Percentiles rank a stretch among this genome's conserved stretches.
Conservation (phyloP, 2,888 invertebrate genomes). For the Orchesella flavescens region DNA sequence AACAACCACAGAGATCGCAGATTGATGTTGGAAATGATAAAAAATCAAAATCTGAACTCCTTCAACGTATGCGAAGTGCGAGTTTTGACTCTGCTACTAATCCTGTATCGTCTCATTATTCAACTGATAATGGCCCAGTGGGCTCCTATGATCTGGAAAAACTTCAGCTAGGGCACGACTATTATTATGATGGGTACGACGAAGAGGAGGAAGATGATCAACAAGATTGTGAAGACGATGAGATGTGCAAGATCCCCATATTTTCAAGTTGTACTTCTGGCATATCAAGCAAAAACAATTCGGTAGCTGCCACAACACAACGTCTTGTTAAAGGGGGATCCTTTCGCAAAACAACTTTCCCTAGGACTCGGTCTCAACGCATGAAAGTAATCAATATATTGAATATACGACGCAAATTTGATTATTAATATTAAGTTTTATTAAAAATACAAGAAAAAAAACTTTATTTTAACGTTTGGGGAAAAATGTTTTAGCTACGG, state of each 20-base stretch:
- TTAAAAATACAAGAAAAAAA: no score
- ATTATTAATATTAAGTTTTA: no score
- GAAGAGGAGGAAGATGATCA: slow-evolving; percentile 58
- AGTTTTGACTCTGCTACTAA: no score
- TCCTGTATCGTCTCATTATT: no score
- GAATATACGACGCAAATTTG: neutral
- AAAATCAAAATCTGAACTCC: no score
- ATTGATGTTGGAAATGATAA: neutral
- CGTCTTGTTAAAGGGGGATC: slow-evolving; percentile 35
- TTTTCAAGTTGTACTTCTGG: slow-evolving; percentile 63
- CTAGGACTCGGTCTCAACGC: slow-evolving; percentile 61
- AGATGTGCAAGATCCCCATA: no score
- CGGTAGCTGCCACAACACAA: slow-evolving; percentile 48
- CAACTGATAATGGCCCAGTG: no score
- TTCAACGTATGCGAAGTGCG: no score
- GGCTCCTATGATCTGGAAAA: no score
- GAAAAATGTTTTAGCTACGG: no score
- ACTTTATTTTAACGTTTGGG: no score
- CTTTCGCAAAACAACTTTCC: slow-evolving; percentile 58
- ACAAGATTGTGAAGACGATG: slow-evolving; percentile 47
- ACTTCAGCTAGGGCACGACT: no score
- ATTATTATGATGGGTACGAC: slow-evolving; percentile 19
- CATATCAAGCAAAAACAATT: slow-evolving; percentile 46
- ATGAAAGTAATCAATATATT: slow-evolving; percentile 52
- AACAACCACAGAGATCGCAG: slow-evolving; percentile 12